A percentile compares a stretch with the other conserved stretches of the same genome.
phyloP scores from a whole-genome alignment of 1,140 invertebrate species.

The Drosophila seguyi region DNA sequence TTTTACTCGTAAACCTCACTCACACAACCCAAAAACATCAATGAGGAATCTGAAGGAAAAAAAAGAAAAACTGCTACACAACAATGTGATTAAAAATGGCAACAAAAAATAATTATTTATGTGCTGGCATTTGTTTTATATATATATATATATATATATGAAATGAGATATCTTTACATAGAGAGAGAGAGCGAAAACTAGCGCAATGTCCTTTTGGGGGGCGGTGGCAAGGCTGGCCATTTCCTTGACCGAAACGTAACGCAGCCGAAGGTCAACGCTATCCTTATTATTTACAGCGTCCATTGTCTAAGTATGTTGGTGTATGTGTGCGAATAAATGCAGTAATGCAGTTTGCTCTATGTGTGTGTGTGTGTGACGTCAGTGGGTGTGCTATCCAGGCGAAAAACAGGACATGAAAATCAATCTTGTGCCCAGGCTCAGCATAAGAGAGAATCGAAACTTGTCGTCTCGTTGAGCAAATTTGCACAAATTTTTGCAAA shows the following conservation, averaged over 20 bases:
- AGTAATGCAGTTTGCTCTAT: constrained; percentile 19
- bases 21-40: constrained; percentile 46
- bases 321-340: constrained; percentile 61
- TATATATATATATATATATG: not conserved
- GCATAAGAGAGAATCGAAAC: constrained; percentile 25
- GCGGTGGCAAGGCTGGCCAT: constrained; percentile 42
- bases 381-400: constrained; percentile 62
- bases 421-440: constrained; percentile 27
- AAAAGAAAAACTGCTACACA: constrained; percentile 4
- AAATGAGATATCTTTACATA: no score
- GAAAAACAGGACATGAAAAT: constrained; percentile 35
- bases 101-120: constrained; percentile 37
- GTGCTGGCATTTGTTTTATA: constrained; percentile 12
- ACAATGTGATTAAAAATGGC: constrained; percentile 70
- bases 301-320: constrained; percentile 57
- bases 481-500: constrained; percentile 26
- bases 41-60: constrained; percentile 20
- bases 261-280: constrained; percentile 66
- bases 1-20: not conserved
- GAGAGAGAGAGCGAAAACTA: constrained; percentile 37
- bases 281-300: constrained; percentile 67
- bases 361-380: constrained; percentile 57
- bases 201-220: constrained; percentile 75
- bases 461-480: constrained; percentile 38
- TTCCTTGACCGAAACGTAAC: constrained; percentile 82